A percentile compares a stretch with the other conserved stretches of the same genome.
Evolutionary conservation across 2,113 vertebrate species (phyloP).

Genomic region (Todiramphus saurophagus): DNA sequence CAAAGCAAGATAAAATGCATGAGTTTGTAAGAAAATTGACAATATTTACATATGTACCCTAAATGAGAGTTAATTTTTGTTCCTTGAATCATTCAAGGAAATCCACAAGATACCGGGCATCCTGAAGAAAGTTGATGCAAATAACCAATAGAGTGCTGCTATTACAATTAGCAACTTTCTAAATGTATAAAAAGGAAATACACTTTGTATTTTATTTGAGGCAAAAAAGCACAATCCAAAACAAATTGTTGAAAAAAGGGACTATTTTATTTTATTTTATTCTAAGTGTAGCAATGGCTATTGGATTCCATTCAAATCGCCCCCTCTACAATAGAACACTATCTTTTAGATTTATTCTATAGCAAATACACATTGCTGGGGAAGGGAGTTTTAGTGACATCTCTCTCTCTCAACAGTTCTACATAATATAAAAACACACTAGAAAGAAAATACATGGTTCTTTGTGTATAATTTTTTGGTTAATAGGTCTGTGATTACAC

Average conservation of each 20-base stretch:
- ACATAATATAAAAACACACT: not conserved
- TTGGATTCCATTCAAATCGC: not conserved
- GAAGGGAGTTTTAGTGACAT: not conserved
- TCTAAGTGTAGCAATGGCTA: not conserved
- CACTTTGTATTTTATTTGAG: not conserved
- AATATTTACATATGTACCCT: not conserved
- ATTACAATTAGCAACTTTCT: not conserved
- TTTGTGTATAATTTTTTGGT: not conserved
- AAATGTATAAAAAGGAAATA: not conserved
- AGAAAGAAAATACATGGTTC: not conserved
- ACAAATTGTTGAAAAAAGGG: not conserved
- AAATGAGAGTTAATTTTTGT: not conserved
- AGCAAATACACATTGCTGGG: not conserved
- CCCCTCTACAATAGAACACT: not conserved
- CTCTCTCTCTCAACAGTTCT: not conserved
- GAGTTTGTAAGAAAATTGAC: not conserved
- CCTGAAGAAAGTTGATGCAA: not conserved
- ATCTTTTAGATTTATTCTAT: not conserved
- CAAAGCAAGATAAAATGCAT: not conserved
- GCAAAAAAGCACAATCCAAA: not conserved
- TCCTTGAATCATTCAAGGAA: not conserved
- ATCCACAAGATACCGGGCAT: not conserved
- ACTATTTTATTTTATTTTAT: too few relatives aligned
- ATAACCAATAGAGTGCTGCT: not conserved
- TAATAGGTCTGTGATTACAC: not conserved